A percentile compares a stretch with the other conserved stretches of the same genome.
Evolutionary conservation across 2,888 invertebrate genomes (phyloP).

Genomic region (Actias luna): DNA sequence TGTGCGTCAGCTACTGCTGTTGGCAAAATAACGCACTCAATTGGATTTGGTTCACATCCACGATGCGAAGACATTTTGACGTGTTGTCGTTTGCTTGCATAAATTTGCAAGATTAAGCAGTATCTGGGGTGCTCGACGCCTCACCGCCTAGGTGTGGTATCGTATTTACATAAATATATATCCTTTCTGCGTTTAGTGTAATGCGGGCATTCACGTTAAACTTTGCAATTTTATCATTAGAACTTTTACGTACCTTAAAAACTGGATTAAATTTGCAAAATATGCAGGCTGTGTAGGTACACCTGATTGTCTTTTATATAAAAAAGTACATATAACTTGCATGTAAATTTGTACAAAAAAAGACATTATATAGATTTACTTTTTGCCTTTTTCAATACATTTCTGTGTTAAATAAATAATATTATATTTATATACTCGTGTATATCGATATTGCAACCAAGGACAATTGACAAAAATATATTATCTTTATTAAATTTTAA

Average conservation of each 20-base stretch:
- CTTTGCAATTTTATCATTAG: background rate
- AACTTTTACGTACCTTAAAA: background rate
- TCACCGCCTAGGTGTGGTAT: constrained; percentile 51
- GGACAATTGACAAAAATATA: no score
- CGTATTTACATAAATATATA: constrained; percentile 71
- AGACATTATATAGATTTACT: no score
- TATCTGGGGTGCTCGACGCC: constrained; percentile 38
- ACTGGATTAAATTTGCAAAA: background rate
- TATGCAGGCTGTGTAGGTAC: no score
- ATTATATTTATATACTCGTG: no score
- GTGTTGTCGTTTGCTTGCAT: constrained; percentile 77
- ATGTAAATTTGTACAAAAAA: no score
- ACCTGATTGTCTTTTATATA: no score
- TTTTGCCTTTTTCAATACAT: no score
- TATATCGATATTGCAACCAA: no score
- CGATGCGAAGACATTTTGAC: constrained; percentile 73
- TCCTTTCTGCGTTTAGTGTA: constrained; percentile 41
- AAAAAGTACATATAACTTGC: no score
- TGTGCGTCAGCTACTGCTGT: constrained; percentile 77
- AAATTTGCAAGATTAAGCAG: constrained; percentile 79
- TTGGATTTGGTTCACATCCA: constrained; percentile 78
- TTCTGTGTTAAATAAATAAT: no score
- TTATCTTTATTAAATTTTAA: no score
- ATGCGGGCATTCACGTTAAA: background rate
- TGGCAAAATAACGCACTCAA: constrained; percentile 69